These are phyloP conservation scores for Microchrysa polita DNA, from an alignment of 2,888 invertebrate genomes.

Conservation along the genomic window DNA sequence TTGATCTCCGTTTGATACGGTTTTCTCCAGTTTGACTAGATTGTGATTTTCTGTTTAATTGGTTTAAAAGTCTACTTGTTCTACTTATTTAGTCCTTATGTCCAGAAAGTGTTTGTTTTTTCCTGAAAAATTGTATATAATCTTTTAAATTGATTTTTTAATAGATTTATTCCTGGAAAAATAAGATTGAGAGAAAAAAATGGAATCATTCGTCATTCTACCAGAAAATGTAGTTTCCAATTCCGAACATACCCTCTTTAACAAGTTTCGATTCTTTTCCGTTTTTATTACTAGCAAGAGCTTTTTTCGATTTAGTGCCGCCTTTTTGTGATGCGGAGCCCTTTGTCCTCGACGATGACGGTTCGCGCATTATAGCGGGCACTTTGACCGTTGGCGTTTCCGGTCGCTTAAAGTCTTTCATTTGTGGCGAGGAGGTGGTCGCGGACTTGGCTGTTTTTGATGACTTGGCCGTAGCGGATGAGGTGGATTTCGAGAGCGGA, in stretches of 20 bases:
- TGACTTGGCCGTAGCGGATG: constrained; percentile 52
- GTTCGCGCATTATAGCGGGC: constrained; percentile 35
- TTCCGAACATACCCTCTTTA: constrained; percentile 82
- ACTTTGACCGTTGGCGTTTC: constrained; percentile 44
- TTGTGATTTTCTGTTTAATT: constrained; percentile 26
- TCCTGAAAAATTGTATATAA: constrained; percentile 65
- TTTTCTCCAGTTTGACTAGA: neutral
- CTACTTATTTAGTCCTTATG: constrained; percentile 44
- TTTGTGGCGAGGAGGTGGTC: constrained; percentile 46
- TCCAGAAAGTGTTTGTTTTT: constrained; percentile 51
- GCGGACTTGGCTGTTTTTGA: constrained; percentile 50
- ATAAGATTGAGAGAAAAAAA: constrained; percentile 57
- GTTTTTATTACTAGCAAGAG: constrained; percentile 65
- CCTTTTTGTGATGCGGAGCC: neutral
- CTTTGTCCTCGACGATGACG: neutral
- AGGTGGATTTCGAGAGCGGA: constrained; percentile 48
- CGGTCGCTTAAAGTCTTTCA: constrained; percentile 52
- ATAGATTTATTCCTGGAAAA: constrained; percentile 64
- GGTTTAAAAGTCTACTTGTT: constrained; percentile 30
- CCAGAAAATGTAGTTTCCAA: constrained; percentile 86
- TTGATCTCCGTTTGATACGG: constrained; percentile 21
- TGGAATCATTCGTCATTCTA: constrained; percentile 66
- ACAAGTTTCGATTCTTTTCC: constrained; percentile 60
- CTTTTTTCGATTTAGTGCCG: constrained; percentile 61
- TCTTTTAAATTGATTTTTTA: constrained; percentile 65